Evolutionary conservation across 2,888 invertebrate genomes (phyloP).

Genomic region (Hydropsyche betteni): DNA sequence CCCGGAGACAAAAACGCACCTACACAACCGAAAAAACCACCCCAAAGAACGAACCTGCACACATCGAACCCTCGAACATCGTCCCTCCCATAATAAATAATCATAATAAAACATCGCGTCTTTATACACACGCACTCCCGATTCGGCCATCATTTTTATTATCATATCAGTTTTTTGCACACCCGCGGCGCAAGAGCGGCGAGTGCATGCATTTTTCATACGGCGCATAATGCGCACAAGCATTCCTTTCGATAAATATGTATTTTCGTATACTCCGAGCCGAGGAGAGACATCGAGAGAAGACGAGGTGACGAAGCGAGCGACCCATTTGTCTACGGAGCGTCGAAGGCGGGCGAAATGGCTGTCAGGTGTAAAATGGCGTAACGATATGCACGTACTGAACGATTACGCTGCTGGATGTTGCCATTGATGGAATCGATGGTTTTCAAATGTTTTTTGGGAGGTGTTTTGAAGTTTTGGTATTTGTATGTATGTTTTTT

Average conservation of each 20-base stretch:
- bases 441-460: conserved; percentile 1
- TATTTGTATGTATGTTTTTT: too few species aligned
- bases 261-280: neutral
- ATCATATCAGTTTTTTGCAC: conserved; percentile 48
- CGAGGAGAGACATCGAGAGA: neutral
- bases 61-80: neutral
- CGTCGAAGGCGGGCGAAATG: conserved; percentile 24
- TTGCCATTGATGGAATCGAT: neutral
- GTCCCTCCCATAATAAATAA: conserved; percentile 49
- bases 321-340: conserved; percentile 16
- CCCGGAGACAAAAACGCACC: neutral
- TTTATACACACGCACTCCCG: conserved; percentile 42
- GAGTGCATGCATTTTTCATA: too few species aligned
- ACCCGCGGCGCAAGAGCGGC: too few species aligned
- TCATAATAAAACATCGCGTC: conserved; percentile 52
- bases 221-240: too few species aligned
- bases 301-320: conserved; percentile 4
- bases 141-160: conserved; percentile 45
- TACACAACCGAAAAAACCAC: neutral
- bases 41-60: too few species aligned
- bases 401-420: conserved; percentile 2
- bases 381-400: conserved; percentile 40
- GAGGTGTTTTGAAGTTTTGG: too few species aligned
- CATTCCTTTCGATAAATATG: neutral
- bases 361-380: conserved; percentile 37